These are phyloP conservation scores for Cladorhizidae sp. DNA, from an alignment of 37 sponge, comb jelly and placozoan species.

Conservation along the genomic window DNA sequence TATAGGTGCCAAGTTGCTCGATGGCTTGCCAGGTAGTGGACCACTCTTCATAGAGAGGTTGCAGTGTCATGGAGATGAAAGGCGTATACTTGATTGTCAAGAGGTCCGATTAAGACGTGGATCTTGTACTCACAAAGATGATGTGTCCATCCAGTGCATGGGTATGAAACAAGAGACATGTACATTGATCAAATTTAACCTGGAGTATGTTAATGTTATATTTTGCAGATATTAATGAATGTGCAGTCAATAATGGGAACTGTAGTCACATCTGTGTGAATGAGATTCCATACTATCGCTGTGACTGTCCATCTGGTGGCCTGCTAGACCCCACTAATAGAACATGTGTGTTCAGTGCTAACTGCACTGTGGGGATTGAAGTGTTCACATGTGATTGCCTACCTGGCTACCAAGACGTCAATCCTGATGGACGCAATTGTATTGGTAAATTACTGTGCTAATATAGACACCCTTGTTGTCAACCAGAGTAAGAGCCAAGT, in stretches of 20 bases:
- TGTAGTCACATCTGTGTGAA: conserved; percentile 32
- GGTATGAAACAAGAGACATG: conserved; percentile 8
- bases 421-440: conserved; percentile 1
- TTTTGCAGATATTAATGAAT: conserved; percentile 39
- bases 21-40: conserved; percentile 10
- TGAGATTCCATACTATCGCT: conserved; percentile 26
- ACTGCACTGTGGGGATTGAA: conserved; percentile 9
- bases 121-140: conserved; percentile 6
- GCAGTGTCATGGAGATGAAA: conserved; percentile 25
- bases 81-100: conserved; percentile 10
- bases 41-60: conserved; percentile 29
- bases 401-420: conserved; percentile 18
- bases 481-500: too few species aligned
- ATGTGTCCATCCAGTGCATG: conserved; percentile 18
- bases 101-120: not conserved
- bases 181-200: not conserved
- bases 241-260: conserved; percentile 15
- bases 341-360: conserved; percentile 14
- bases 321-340: conserved; percentile 8
- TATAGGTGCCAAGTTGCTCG: not conserved
- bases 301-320: conserved; percentile 34
- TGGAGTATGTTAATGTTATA: not conserved
- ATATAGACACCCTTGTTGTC: too few species aligned
- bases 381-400: conserved; percentile 13
- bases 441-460: conserved; percentile 20